Conservation (phyloP, 2,797 vertebrate genomes). For the Gouania willdenowi region DNA sequence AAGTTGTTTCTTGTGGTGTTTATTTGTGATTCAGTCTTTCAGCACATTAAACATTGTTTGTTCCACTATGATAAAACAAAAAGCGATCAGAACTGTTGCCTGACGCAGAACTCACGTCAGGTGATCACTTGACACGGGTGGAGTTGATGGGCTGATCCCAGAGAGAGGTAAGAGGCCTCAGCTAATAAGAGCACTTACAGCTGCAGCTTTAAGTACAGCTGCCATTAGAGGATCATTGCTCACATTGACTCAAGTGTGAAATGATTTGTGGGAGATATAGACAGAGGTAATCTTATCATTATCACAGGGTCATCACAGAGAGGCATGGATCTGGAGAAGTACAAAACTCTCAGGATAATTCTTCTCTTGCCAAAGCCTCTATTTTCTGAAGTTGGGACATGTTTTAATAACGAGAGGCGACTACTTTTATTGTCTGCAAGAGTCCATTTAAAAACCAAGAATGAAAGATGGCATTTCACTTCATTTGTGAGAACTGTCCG, state of each 20-base stretch:
- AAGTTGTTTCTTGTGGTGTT: too few relatives aligned
- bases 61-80: too few relatives aligned
- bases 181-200: conserved; percentile 62
- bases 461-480: conserved; percentile 4
- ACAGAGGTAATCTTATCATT: conserved; percentile 65
- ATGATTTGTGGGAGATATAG: conserved; percentile 60
- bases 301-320: conserved; percentile 69
- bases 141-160: conserved; percentile 64
- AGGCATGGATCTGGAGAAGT: conserved; percentile 60
- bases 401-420: conserved; percentile 10
- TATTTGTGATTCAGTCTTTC: too few relatives aligned
- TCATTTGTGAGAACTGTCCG: conserved; percentile 28
- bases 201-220: conserved; percentile 64
- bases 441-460: too few relatives aligned
- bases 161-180: conserved; percentile 47
- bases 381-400: conserved; percentile 6
- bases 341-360: conserved; percentile 31
- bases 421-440: too few relatives aligned
- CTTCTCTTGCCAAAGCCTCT: conserved; percentile 38
- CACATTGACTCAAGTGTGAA: conserved; percentile 60
- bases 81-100: too few relatives aligned
- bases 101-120: too few relatives aligned
- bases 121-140: conserved; percentile 70
- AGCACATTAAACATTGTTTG: too few relatives aligned
- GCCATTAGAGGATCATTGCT: conserved; percentile 68